Base-by-base conservation (phyloP, 1,140 invertebrate genomes). In the Globodera ellingtonae region DNA sequence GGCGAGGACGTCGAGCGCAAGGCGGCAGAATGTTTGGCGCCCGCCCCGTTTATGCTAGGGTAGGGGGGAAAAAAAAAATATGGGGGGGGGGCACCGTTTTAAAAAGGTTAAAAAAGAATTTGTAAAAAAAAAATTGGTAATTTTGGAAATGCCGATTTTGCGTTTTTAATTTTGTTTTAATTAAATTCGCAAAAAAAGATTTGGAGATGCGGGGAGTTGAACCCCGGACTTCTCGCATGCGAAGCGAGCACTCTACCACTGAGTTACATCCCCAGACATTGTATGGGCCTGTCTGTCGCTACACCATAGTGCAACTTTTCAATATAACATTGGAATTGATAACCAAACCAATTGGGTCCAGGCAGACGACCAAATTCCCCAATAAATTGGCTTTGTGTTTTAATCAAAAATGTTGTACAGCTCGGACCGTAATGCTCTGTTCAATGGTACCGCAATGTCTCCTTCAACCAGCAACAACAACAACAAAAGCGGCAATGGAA, bases 221-320 rank as follows among this genome's bases (percentile, higher is more conserved):
- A 85, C 84, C 84, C 84, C 72, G 72, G 84, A 70, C 84, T 82
- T 85, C 82, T 83, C 84, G 84, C 84, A 85, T 85, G 84, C 84
- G 78, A 85, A 85, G 84, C 82, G 84, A 83, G 82, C 84, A 79
- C 84, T 85, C 84, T 85, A 85, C 84, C 84, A 81, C 84, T 85
- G 84, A 85, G 84, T 82, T 85, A 85, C 80, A 85, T 77, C 84
- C 84, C 84, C 84, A 46, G 10, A 9, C 9, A 44, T 44, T 10
- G 6, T 13, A 5, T 6, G 0, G n/a, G 35, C 24, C 9, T 47
- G 9, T 15, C 9, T 70, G 10, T 13, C n/a, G 1, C 1, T 44
- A 47, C 13, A 70, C 10, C 2, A 2, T 13, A 15, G n/a, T 67
- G 7, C 35, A 9, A 18, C 15, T 67, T 70, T 70, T 70, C 24